Conservation (phyloP, 2,888 invertebrate genomes). For the Rhimphoctona megacephalus region DNA sequence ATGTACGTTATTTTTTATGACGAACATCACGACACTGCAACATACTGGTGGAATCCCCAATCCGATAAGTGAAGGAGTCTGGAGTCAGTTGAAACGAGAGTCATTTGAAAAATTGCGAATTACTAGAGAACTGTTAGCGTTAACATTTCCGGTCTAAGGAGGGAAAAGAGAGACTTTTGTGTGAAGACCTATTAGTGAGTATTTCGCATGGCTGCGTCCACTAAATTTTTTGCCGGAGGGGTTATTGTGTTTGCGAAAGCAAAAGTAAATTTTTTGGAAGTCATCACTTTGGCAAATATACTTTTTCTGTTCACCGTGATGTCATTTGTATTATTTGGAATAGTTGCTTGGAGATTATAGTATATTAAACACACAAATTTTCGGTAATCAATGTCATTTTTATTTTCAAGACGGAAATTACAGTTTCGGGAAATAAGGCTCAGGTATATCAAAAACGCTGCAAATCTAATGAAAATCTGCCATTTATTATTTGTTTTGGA, state of each 20-base stretch:
- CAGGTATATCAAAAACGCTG: no score
- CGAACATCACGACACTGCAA: constrained; percentile 10
- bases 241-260: background rate
- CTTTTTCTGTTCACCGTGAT: background rate
- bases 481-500: background rate
- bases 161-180: background rate
- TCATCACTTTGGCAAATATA: background rate
- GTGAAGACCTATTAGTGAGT: background rate
- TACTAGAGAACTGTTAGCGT: background rate
- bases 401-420: background rate
- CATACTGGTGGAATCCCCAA: background rate
- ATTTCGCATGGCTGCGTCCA: background rate
- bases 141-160: background rate
- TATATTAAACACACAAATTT: background rate
- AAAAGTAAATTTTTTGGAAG: background rate
- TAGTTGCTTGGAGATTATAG: background rate
- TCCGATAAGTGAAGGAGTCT: background rate
- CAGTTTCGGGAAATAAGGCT: no score
- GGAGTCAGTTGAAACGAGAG: constrained; percentile 2
- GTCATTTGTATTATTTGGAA: background rate
- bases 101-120: background rate
- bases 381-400: background rate
- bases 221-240: background rate
- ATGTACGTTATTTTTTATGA: constrained; percentile 28
- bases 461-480: background rate